Evolutionary conservation across 92 coral and sea anemone genomes (phyloP).

Genomic region (Heteractis magnifica): DNA sequence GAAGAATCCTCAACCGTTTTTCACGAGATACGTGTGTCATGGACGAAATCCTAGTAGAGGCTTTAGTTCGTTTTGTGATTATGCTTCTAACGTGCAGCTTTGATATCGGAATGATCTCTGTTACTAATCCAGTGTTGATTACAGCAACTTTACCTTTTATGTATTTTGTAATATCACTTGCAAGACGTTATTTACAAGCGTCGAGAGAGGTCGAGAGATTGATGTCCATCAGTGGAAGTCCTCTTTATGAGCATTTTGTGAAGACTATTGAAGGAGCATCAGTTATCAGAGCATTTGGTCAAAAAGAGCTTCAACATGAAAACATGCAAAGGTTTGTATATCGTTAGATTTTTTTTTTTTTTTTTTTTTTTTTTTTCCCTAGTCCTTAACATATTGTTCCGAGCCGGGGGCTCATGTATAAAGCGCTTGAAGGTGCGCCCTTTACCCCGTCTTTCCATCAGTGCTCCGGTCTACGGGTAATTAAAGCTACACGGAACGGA

Average conservation of each 20-base stretch:
- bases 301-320: conserved; percentile 8
- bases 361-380: too few species aligned
- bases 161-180: background rate
- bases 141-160: background rate
- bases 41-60: conserved; percentile 25
- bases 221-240: conserved; percentile 49
- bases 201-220: conserved; percentile 60
- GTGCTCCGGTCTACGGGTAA: too few species aligned
- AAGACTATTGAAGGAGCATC: conserved; percentile 45
- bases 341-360: background rate
- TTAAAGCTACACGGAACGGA: background rate
- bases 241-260: conserved; percentile 50
- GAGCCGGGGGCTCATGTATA: background rate
- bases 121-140: background rate
- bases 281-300: conserved; percentile 43
- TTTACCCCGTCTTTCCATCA: too few species aligned
- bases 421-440: too few species aligned
- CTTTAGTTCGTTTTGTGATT: background rate
- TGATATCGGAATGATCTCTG: background rate
- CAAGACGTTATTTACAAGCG: conserved; percentile 52
- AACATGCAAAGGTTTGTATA: conserved; percentile 24
- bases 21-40: conserved; percentile 43
- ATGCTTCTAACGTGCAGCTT: background rate
- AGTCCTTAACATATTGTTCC: background rate
- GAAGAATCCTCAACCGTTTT: conserved; percentile 50